Percentiles rank a stretch among this genome's conserved stretches.
These are phyloP conservation scores for Caenorhabditis latens DNA, from an alignment of 1,140 invertebrate genomes.

Conservation along the genomic window DNA sequence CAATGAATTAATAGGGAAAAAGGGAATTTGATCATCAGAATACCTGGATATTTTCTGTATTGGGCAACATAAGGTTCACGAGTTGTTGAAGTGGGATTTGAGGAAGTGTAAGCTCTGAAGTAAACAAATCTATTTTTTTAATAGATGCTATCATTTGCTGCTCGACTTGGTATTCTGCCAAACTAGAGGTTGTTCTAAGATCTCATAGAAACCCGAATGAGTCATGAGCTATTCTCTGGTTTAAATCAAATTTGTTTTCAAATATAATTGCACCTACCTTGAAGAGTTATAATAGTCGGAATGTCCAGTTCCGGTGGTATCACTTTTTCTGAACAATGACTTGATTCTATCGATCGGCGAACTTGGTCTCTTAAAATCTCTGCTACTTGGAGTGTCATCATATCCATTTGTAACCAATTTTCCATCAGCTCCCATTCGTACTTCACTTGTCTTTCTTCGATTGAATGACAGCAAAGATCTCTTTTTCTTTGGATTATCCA, in stretches of 20 bases:
- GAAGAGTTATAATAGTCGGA: constrained; percentile 58
- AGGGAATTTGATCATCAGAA: neutral
- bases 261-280: neutral
- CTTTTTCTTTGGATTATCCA: constrained; percentile 62
- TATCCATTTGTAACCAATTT: constrained; percentile 69
- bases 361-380: constrained; percentile 69
- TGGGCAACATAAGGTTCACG: constrained; percentile 53
- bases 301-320: constrained; percentile 56
- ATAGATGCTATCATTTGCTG: too few relatives aligned
- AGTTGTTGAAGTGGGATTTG: constrained; percentile 49
- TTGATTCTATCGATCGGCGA: constrained; percentile 76
- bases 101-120: constrained; percentile 54
- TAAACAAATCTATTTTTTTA: constrained; percentile 33
- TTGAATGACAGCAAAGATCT: constrained; percentile 69
- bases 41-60: constrained; percentile 65
- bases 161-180: too few relatives aligned
- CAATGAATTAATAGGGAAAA: neutral
- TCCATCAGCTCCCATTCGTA: constrained; percentile 70
- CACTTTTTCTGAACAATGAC: constrained; percentile 70
- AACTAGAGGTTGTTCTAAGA: too few relatives aligned
- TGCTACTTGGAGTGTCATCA: constrained; percentile 70
- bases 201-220: too few relatives aligned
- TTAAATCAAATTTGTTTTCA: too few relatives aligned
- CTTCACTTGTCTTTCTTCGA: constrained; percentile 73
- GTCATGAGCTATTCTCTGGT: too few relatives aligned